These are phyloP conservation scores for Hylyphantes graminicola DNA, from an alignment of 1,140 invertebrate genomes.

Conservation along the genomic window DNA sequence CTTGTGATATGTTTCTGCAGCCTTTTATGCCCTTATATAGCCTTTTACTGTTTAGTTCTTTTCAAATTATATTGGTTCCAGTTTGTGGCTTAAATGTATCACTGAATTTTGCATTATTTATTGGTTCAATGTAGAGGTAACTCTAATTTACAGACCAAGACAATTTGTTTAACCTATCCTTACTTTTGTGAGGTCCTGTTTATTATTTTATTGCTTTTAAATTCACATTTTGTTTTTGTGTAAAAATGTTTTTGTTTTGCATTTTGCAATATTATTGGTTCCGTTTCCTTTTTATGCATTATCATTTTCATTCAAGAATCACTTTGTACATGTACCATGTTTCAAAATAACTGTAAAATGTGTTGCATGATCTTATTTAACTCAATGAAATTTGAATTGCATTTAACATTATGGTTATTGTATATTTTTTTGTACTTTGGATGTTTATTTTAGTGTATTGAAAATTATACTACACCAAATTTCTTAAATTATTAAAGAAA, in stretches of 20 bases:
- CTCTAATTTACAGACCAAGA: conserved; percentile 30
- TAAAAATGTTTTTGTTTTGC: neutral
- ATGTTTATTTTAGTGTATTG: too few relatives aligned
- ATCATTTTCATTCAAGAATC: too few relatives aligned
- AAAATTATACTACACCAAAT: too few relatives aligned
- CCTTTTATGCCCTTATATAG: neutral
- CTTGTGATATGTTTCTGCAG: neutral
- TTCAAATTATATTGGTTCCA: conserved; percentile 32
- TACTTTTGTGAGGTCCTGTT: conserved; percentile 5
- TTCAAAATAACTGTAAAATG: neutral
- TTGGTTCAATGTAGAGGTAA: neutral
- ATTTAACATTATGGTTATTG: too few relatives aligned
- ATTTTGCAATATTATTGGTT: neutral
- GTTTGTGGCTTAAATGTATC: neutral
- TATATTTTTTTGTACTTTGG: too few relatives aligned
- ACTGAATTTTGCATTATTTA: neutral
- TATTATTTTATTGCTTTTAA: neutral
- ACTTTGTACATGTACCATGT: too few relatives aligned
- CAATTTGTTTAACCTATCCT: conserved; percentile 39
- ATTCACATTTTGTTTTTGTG: neutral
- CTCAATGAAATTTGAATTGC: too few relatives aligned
- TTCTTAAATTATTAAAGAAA: too few relatives aligned
- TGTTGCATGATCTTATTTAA: neutral
- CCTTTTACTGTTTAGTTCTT: conserved; percentile 17
- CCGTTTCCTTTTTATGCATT: neutral